Evolutionary conservation across 2,888 invertebrate species (phyloP), one percentile per base, ranked within the genome.

Genomic region (Celastrina argiolus): DNA sequence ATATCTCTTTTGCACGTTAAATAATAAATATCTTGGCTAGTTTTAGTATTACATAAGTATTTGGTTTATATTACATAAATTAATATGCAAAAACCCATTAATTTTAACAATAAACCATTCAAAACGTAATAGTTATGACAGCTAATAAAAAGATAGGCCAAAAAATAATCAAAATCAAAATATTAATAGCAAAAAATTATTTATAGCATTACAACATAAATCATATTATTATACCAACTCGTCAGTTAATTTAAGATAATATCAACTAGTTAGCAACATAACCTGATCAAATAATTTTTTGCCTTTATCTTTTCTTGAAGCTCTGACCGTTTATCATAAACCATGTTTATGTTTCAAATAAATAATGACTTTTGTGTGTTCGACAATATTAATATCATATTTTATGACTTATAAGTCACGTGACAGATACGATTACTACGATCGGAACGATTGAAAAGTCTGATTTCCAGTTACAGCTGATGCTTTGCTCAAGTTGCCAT

Each of bases 321-420:
- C 51, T 51, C 8, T 51, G 51, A 51, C 26, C 22, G 51, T 51
- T 26, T 51, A 51, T 51, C 51, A 51, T 51, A 51, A 51, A 26
- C 51, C 26, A 4, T 26, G 22, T 51, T 51, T 22, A 51, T 51
- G 26, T 51, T 51, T 51, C 12, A 26, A 51, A 51, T 51, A 51
- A 51, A 51, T 26, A 51, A 26, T 51, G 22, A 2, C 22, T 51
- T 22, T 51, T 51, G 22, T 51, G 22, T 14, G 22, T 22, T 51
- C 22, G 51, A 51, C 22, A 4, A 5, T 22, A 51, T n/a, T n/a
- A n/a, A n/a, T n/a, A n/a, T n/a, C n/a, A n/a, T n/a, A n/a, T n/a
- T n/a, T n/a, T n/a, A n/a, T n/a, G n/a, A 51, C 5, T 51, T 51
- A 51, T 2, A 51, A 51, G 10, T 12, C 1, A 26, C 22, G 51